Percentiles rank a stretch among this genome's conserved stretches.
These are phyloP conservation scores for Spodoptera frugiperda DNA, from an alignment of 1,140 invertebrate species.

Conservation along the genomic window DNA sequence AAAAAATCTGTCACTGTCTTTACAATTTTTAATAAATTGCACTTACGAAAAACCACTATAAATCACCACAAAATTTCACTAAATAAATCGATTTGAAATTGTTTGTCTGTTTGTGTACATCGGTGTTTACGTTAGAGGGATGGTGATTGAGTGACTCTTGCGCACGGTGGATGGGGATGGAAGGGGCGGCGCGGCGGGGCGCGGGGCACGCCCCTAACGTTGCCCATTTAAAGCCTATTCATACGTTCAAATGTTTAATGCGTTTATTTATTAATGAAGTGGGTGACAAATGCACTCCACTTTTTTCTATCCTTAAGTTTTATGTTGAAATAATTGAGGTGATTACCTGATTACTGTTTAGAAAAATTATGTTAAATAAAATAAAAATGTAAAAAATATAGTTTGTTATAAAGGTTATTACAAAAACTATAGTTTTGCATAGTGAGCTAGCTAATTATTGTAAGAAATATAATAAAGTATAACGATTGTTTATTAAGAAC, in stretches of 20 bases:
- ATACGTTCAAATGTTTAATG: constrained; percentile 12
- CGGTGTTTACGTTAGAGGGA: constrained; percentile 58
- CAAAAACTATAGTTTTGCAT: too few species aligned
- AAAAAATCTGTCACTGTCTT: too few species aligned
- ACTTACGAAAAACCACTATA: background rate
- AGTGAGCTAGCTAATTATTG: too few species aligned
- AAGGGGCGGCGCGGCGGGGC: constrained; percentile 34
- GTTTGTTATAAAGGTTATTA: too few species aligned
- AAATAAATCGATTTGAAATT: background rate
- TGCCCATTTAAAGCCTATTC: constrained; percentile 34
- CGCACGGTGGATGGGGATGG: constrained; percentile 63
- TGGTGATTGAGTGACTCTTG: constrained; percentile 69
- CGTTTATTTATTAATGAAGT: constrained; percentile 13
- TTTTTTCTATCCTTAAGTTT: too few species aligned
- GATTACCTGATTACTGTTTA: too few species aligned
- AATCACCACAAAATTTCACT: constrained; percentile 16
- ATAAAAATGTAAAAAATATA: too few species aligned
- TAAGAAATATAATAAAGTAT: too few species aligned
- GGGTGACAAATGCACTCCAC: background rate
- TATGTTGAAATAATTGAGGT: too few species aligned
- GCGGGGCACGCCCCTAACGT: constrained; percentile 25
- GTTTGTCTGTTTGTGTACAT: background rate
- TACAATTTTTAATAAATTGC: background rate
- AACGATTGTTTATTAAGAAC: too few species aligned
- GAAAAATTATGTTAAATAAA: too few species aligned